Percentiles rank a stretch among this genome's conserved stretches.
Evolutionary conservation across 2,888 invertebrate species (phyloP).

Genomic region (Cryptocephalus primarius): DNA sequence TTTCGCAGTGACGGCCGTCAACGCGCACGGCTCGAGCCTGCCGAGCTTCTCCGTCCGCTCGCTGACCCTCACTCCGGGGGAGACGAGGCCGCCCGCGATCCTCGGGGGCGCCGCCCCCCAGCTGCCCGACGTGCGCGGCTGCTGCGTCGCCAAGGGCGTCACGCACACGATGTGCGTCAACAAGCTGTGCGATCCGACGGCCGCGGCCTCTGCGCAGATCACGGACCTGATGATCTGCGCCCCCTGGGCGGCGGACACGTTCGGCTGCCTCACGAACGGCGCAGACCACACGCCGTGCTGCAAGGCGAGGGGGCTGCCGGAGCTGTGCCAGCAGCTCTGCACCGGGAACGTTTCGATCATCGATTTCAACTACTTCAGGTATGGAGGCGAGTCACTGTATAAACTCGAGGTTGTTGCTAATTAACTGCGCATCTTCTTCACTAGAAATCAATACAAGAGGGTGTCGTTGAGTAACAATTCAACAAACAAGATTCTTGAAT

Average conservation of each 20-base stretch:
- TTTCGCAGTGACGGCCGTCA: conserved; percentile 50
- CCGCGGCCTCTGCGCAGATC: conserved; percentile 42
- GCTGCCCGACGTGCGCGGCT: conserved; percentile 60
- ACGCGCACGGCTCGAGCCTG: conserved; percentile 65
- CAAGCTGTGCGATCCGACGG: conserved; percentile 68
- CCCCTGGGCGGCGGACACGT: conserved; percentile 74
- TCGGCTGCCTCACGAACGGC: conserved; percentile 68
- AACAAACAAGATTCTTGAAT: no score
- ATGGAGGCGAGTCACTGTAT: conserved; percentile 33
- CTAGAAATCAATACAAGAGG: no score
- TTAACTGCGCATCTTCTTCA: no score
- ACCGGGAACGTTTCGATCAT: conserved; percentile 67
- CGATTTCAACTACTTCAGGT: conserved; percentile 77
- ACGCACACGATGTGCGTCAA: conserved; percentile 47
- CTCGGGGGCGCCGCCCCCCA: conserved; percentile 46
- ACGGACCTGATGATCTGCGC: conserved; percentile 84
- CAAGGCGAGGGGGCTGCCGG: conserved; percentile 60
- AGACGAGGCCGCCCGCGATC: conserved; percentile 44
- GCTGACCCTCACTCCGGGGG: conserved; percentile 57
- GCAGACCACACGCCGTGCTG: conserved; percentile 78
- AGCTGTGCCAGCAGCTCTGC: conserved; percentile 65
- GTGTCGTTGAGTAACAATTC: no score
- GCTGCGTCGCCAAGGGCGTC: conserved; percentile 59
- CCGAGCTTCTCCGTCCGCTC: conserved; percentile 63
- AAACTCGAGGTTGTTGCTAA: no score